These are phyloP conservation scores for Cotesia chilonis DNA, from an alignment of 1,140 invertebrate species.

Conservation along the genomic window DNA sequence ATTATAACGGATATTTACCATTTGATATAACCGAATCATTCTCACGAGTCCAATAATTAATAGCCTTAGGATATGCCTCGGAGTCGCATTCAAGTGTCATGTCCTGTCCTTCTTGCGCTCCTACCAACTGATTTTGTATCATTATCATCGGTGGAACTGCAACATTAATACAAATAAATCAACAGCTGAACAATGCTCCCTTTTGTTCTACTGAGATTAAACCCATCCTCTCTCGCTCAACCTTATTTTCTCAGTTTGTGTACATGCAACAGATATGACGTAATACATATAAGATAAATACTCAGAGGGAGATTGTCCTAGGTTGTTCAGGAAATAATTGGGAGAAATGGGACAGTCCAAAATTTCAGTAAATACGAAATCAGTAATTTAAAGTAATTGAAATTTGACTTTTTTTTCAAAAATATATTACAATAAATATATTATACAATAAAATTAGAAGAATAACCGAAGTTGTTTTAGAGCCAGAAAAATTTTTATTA, in stretches of 20 bases:
- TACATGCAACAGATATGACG: not conserved
- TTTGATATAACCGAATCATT: slow-evolving; percentile 80
- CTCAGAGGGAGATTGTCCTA: too few species aligned
- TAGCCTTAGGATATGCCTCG: slow-evolving; percentile 86
- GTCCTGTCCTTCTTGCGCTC: slow-evolving; percentile 78
- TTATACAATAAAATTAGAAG: too few species aligned
- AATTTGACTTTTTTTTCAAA: too few species aligned
- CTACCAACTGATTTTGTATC: slow-evolving; percentile 82
- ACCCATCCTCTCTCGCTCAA: not conserved
- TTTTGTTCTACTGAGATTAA: not conserved
- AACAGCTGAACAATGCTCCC: not conserved
- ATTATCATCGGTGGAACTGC: slow-evolving; percentile 83
- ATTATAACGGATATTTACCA: slow-evolving; percentile 63
- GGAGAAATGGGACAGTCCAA: too few species aligned
- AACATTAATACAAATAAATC: slow-evolving; percentile 34
- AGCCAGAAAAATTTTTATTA: too few species aligned
- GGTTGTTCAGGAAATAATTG: too few species aligned
- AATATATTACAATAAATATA: too few species aligned
- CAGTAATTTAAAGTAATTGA: too few species aligned
- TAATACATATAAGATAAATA: not conserved
- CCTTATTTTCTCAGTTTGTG: not conserved
- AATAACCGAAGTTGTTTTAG: too few species aligned
- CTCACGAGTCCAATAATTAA: slow-evolving; percentile 85
- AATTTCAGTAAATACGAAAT: too few species aligned
- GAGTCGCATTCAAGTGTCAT: slow-evolving; percentile 84